Evolutionary conservation across 1,140 invertebrate species (phyloP), one percentile per base, ranked within the genome.

Genomic region (Penaeus indicus): DNA sequence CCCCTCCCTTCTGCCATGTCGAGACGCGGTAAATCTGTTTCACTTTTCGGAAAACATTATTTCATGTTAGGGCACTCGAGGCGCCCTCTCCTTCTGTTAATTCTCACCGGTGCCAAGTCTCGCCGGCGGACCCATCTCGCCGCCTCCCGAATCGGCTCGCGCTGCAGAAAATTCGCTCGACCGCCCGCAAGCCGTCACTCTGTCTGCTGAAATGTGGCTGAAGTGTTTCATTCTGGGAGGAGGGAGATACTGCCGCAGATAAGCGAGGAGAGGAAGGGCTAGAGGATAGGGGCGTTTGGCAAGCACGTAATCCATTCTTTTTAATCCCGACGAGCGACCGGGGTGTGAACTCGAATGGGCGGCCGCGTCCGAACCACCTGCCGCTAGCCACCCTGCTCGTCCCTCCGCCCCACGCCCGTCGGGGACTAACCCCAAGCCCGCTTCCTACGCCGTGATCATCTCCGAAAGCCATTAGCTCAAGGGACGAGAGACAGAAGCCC

Each of bases 301-400:
- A 88, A 88, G 79, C 60, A 54, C 19, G 82, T 84, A 88, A 88
- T 88, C 87, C 87, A 88, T 88, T 88, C 87, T 88, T 88, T 88
- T 88, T 88, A 88, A 88, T 88, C 87, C 87, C 63, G 27, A 79
- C 64, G 81, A 88, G 81, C 87, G 82, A 78, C 81, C 62, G 75
- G 81, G 81, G 81, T 84, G 87, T 88, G 87, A 84, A 84, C 69
- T 78, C 87, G 64, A 84, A 84, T 88, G 81, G 86, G 42, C 75
- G 69, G 72, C 79, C 8, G 81, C 72, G 81, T 84, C 62, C 87
- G 81, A 78, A 88, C 38, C 81, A 60, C 60, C 54, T 38, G 21
- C 75, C 47, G 54, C 54, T 13, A 54, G 54, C 54, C 25, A 72
- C 32, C 16, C 32, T 5, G 32, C 54, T 13, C 67, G 16, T 77